Evolutionary conservation across 2,888 invertebrate genomes (phyloP).

Genomic region (Lycocerus yunnanus): DNA sequence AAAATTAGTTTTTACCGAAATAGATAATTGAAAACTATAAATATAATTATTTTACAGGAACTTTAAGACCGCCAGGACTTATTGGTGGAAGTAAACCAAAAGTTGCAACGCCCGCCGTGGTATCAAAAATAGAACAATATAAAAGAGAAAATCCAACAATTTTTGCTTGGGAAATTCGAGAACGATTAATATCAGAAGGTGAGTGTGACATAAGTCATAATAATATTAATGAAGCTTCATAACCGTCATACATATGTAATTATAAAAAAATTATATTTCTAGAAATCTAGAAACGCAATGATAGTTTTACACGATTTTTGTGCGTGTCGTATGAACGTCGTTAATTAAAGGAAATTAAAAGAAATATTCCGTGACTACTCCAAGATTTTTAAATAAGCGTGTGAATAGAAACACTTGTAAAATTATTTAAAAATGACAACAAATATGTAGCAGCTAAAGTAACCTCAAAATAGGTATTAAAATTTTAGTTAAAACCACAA

Average conservation of each 20-base stretch:
- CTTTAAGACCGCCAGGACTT: slow-evolving; percentile 84
- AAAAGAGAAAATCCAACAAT: slow-evolving; percentile 98
- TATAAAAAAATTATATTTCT: slow-evolving; percentile 13
- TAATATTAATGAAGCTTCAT: not conserved
- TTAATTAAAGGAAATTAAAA: slow-evolving; percentile 43
- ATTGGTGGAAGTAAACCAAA: slow-evolving; percentile 97
- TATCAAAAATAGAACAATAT: slow-evolving; percentile 97
- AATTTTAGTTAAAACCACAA: slow-evolving; percentile 13
- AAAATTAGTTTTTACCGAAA: not conserved
- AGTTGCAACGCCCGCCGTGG: slow-evolving; percentile 96
- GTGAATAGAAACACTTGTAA: slow-evolving; percentile 43
- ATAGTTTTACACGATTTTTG: slow-evolving; percentile 35
- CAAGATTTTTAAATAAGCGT: slow-evolving; percentile 36
- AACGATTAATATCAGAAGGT: slow-evolving; percentile 96
- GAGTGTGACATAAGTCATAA: slow-evolving; percentile 47
- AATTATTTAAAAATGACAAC: slow-evolving; percentile 26
- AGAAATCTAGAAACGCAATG: slow-evolving; percentile 14
- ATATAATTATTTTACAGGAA: slow-evolving; percentile 66
- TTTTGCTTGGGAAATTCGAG: slow-evolving; percentile 98
- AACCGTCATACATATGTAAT: slow-evolving; percentile 5
- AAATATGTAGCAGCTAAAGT: not conserved
- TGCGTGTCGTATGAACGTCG: slow-evolving; percentile 36
- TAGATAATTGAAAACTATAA: not conserved
- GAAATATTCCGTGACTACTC: slow-evolving; percentile 39
- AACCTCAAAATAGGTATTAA: not conserved